These are phyloP conservation scores for Monochamus alternatus DNA, from an alignment of 2,888 invertebrate genomes.

Conservation along the genomic window DNA sequence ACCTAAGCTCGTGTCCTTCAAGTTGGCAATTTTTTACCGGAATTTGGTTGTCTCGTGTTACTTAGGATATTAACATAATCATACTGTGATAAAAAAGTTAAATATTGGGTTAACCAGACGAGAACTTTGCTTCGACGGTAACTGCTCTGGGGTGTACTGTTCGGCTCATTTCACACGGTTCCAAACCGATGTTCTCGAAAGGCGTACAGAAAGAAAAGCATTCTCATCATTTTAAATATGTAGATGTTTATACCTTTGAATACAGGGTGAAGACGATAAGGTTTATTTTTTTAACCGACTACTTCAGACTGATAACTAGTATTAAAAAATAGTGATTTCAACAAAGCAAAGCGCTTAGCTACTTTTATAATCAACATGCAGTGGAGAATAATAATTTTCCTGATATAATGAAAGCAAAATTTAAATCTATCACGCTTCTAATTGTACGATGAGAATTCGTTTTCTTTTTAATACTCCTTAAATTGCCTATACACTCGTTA, in stretches of 20 bases:
- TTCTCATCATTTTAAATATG: no score
- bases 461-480: slow-evolving; percentile 6
- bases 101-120: slow-evolving; percentile 75
- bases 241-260: no score
- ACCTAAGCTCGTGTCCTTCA: slow-evolving; percentile 40
- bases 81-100: slow-evolving; percentile 82
- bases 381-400: no score
- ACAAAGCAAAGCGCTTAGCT: no score
- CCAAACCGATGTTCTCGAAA: background rate
- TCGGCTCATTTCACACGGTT: slow-evolving; percentile 30
- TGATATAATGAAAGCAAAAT: no score
- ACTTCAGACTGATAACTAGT: no score
- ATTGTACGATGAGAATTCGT: slow-evolving; percentile 15
- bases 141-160: slow-evolving; percentile 34
- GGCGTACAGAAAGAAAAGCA: background rate
- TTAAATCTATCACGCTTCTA: no score
- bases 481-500: background rate
- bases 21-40: slow-evolving; percentile 66
- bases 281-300: no score
- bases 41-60: slow-evolving; percentile 68
- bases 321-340: no score
- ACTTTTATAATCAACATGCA: no score
- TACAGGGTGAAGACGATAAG: no score
- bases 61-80: slow-evolving; percentile 71
- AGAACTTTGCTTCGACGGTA: slow-evolving; percentile 43